Percentiles rank a stretch among this genome's conserved stretches.
Conservation (phyloP, 2,797 vertebrate genomes). For the Pipistrellus nathusii region DNA sequence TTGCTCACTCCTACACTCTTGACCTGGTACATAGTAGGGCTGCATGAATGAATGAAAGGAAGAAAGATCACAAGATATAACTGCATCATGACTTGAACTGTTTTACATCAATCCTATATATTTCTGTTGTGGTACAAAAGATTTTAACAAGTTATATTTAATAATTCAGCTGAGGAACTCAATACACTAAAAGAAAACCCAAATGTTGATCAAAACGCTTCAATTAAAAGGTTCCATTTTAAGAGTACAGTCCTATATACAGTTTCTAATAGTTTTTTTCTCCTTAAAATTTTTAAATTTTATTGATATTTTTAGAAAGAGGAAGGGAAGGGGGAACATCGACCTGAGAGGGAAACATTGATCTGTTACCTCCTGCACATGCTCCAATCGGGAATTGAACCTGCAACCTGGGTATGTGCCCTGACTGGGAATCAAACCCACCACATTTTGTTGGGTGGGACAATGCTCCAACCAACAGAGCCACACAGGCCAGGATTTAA, state of each 20-base stretch:
- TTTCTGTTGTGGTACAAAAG: not conserved
- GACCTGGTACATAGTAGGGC: not conserved
- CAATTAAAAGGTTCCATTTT: slow-evolving; percentile 16
- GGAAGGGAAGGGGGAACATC: not conserved
- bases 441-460: not conserved
- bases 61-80: slow-evolving; percentile 4
- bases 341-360: not conserved
- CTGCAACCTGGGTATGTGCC: not conserved
- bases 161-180: slow-evolving; percentile 22
- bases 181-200: slow-evolving; percentile 26
- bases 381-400: not conserved
- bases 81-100: too few species aligned
- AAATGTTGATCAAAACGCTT: slow-evolving; percentile 15
- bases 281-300: not conserved
- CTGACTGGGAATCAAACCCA: not conserved
- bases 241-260: not conserved
- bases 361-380: not conserved
- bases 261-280: not conserved
- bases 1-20: not conserved
- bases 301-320: not conserved
- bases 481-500: not conserved
- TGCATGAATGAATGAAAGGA: slow-evolving; percentile 1
- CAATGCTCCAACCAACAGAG: not conserved
- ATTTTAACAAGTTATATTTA: slow-evolving; percentile 7
- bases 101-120: not conserved